Conservation (phyloP, 2,797 vertebrate species). For the Paguma larvata region DNA sequence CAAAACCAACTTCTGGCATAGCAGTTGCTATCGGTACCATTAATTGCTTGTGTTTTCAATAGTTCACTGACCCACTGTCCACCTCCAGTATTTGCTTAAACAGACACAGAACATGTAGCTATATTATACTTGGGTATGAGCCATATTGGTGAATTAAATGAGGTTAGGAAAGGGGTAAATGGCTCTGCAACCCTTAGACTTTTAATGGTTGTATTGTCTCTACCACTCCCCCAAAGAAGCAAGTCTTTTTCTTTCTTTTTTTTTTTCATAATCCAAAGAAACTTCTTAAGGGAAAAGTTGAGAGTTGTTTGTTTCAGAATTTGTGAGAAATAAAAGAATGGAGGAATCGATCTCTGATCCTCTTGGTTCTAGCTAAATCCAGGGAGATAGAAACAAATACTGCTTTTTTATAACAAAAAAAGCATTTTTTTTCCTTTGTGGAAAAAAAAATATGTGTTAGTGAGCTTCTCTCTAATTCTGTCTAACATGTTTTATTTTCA, state of each 20-base stretch:
- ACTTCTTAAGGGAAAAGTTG: background rate
- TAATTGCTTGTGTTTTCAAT: background rate
- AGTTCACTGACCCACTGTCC: background rate
- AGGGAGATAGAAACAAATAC: background rate
- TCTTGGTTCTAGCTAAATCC: slow-evolving; percentile 61
- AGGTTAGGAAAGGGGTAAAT: too few species aligned
- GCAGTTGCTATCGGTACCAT: background rate
- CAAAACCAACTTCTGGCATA: background rate
- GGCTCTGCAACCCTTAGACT: too few species aligned
- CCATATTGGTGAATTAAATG: too few species aligned
- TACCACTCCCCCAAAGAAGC: too few species aligned
- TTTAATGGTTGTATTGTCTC: too few species aligned
- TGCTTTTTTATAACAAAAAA: background rate
- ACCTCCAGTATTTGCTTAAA: background rate
- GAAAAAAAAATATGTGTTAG: background rate
- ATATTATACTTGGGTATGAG: background rate
- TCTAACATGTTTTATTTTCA: background rate
- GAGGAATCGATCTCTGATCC: slow-evolving; percentile 61
- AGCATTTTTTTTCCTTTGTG: background rate
- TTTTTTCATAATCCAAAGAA: background rate
- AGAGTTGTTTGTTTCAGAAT: background rate
- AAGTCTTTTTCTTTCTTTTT: background rate
- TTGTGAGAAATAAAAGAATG: background rate
- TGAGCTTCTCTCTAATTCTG: background rate
- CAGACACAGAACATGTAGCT: background rate